Evolutionary conservation across 2,113 vertebrate species (phyloP).

Genomic region (Calypte anna): DNA sequence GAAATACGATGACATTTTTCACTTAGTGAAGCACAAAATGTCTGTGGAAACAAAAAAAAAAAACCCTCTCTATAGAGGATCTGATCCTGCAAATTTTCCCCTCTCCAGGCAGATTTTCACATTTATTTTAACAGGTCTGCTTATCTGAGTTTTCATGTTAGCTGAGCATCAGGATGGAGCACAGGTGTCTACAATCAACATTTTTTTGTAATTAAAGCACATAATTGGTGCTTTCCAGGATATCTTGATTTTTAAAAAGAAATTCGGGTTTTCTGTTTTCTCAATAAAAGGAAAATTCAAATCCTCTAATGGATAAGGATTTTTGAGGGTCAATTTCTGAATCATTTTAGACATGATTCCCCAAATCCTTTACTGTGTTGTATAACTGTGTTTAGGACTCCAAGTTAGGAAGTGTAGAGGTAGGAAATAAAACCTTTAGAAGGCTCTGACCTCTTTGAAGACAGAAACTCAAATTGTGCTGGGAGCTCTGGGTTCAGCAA

Average conservation of each 20-base stretch:
- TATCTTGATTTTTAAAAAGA: neutral
- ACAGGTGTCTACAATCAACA: neutral
- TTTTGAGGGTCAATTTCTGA: neutral
- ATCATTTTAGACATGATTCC: neutral
- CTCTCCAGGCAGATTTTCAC: neutral
- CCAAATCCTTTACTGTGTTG: neutral
- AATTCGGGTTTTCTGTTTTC: neutral
- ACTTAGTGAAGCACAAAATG: neutral
- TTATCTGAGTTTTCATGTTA: neutral
- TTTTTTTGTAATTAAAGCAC: neutral
- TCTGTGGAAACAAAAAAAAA: constrained; percentile 2
- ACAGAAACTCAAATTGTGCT: neutral
- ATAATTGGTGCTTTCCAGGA: neutral
- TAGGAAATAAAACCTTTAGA: neutral
- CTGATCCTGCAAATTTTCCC: neutral
- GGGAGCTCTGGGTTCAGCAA: neutral
- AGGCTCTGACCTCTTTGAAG: neutral
- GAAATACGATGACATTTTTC: constrained; percentile 28
- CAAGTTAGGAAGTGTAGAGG: neutral
- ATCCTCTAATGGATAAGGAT: neutral
- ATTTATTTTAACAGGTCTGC: neutral
- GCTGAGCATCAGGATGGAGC: neutral
- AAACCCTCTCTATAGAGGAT: neutral
- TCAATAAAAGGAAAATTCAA: neutral
- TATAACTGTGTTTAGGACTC: neutral